These are phyloP conservation scores for Baryphthengus martii DNA, from an alignment of 2,113 vertebrate species.

Conservation along the genomic window DNA sequence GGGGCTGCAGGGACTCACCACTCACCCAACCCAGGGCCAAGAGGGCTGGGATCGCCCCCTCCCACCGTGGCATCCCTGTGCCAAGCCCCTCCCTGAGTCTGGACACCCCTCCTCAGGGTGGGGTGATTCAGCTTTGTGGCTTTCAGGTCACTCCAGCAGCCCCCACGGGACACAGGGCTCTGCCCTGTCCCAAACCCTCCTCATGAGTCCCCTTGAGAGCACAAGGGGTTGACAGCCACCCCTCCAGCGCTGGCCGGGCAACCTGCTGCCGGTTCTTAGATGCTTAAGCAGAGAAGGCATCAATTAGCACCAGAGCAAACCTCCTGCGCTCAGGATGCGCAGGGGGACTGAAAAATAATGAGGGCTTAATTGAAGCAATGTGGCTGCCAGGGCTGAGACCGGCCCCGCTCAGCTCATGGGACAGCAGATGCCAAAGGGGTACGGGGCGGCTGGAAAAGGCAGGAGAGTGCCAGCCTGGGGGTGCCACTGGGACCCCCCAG, in stretches of 20 bases:
- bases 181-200: not conserved
- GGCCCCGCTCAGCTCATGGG: not conserved
- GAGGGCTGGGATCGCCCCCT: not conserved
- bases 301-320: not conserved
- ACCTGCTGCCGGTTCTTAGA: rapidly evolving
- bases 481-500: too few species aligned
- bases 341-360: constrained; percentile 15
- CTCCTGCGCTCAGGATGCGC: not conserved
- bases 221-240: rapidly evolving
- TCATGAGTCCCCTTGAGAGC: not conserved
- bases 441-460: rapidly evolving
- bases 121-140: not conserved
- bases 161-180: rapidly evolving
- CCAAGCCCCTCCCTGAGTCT: rapidly evolving
- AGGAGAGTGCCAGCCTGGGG: not conserved
- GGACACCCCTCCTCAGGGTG: not conserved
- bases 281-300: not conserved
- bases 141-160: not conserved
- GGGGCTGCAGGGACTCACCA: not conserved
- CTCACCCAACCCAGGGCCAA: rapidly evolving
- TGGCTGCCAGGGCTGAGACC: not conserved
- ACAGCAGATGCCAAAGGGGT: not conserved
- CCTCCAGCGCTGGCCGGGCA: not conserved
- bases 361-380: not conserved
- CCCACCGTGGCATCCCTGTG: rapidly evolving